Conservation (phyloP, 2,888 invertebrate genomes). For the Helobdella robusta region DNA sequence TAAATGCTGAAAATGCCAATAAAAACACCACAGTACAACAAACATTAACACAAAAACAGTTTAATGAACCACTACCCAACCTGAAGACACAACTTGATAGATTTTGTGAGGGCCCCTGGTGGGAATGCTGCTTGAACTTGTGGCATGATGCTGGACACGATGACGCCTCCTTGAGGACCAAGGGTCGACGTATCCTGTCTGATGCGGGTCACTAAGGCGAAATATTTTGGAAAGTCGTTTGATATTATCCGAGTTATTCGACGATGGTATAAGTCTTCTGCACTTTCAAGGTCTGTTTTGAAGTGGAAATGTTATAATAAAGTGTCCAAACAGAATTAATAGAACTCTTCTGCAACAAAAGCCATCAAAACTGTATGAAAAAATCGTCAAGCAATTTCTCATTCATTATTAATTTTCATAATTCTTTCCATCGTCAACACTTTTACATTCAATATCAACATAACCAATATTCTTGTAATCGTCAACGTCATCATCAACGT, state of each 20-base stretch:
- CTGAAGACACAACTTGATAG: constrained; percentile 97
- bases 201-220: constrained; percentile 68
- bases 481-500: too few species aligned
- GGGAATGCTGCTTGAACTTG: constrained; percentile 99
- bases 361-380: too few species aligned
- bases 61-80: constrained; percentile 67
- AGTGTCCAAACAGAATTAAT: too few species aligned
- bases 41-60: too few species aligned
- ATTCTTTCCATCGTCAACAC: too few species aligned
- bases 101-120: constrained; percentile 95
- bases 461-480: too few species aligned
- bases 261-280: constrained; percentile 69
- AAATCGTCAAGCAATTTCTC: too few species aligned
- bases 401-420: too few species aligned
- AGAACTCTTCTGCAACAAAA: too few species aligned
- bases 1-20: too few species aligned
- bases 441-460: too few species aligned
- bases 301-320: neutral
- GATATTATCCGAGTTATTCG: constrained; percentile 91
- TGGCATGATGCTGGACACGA: constrained; percentile 93
- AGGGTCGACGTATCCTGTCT: constrained; percentile 95
- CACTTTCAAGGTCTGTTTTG: constrained; percentile 54
- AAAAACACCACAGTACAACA: too few species aligned
- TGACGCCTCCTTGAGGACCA: constrained; percentile 97
- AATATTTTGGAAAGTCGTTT: constrained; percentile 97